Conservation (phyloP, 2,797 vertebrate genomes). For the Poeciliopsis gracilis region DNA sequence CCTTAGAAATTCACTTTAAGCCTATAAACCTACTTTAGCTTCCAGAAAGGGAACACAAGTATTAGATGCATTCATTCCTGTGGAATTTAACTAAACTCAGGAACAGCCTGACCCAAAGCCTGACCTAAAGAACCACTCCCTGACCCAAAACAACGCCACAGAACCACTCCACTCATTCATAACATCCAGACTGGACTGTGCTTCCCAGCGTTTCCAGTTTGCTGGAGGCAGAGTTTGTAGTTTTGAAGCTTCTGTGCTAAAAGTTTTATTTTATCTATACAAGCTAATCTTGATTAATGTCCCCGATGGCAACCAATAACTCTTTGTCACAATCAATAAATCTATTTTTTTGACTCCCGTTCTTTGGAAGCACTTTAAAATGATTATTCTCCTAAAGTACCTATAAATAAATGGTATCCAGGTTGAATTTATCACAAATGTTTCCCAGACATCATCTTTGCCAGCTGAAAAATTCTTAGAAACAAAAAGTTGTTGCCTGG, state of each 20-base stretch:
- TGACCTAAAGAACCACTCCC: no score
- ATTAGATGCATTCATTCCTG: background rate
- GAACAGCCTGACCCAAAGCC: background rate
- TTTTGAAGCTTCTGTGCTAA: background rate
- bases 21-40: background rate
- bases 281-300: no score
- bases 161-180: background rate
- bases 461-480: background rate
- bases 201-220: background rate
- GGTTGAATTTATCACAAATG: background rate
- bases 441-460: background rate
- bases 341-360: background rate
- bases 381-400: background rate
- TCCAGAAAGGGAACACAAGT: background rate
- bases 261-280: no score
- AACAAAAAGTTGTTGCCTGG: background rate
- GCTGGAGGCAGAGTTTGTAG: background rate
- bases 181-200: background rate
- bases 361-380: background rate
- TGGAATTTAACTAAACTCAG: background rate
- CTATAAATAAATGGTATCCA: background rate
- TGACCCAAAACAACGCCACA: background rate
- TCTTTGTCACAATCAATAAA: background rate
- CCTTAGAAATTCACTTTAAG: background rate
- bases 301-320: no score